Base-by-base conservation (phyloP, 2,113 vertebrate species). In the Mesembrinibis cayennensis region DNA sequence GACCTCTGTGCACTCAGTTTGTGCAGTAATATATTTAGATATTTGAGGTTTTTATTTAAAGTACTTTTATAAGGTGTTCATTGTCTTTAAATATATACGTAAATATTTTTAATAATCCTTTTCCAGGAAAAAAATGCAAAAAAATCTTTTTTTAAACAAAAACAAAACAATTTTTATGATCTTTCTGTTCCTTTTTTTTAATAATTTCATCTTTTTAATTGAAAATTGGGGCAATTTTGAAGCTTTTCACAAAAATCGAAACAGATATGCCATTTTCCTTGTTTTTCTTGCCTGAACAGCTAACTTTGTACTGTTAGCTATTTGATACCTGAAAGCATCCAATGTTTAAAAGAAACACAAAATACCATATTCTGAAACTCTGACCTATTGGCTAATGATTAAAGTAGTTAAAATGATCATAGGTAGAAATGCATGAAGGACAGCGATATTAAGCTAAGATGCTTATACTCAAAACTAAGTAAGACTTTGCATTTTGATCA, bases 401-500 rank as follows among this genome's bases (percentile, higher is more conserved):
- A 25, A 69, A 76, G 49, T 50, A 38, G 29, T 42, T 83, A 17
- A 83, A 93, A 27, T 4, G 0, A 74, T 81, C 34, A 18, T 16
- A 81, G 53, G n/a, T 73, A 89, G 71, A 87, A 89, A 80, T 62
- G 45, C 62, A 49, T 81, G 67, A 95, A 69, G 70, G 71, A 73
- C 53, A n/a, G 15, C 26, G 34, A 25, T 65, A 70, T 70, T 92
- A 62, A 40, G 14, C 53, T 78, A 81, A 82, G 59, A 49, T 83
- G 44, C 34, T 92, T 89, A 32, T 87, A 29, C 34, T 92, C 38
- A 82, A 63, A 91, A 44, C 34, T 80, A 79, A 73, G 72, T 77
- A 85, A 42, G 66, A 58, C 80, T 90, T 82, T 93, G 93, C 67
- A 83, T 90, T 95, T 95, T 95, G 38, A 86, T 93, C 47, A 83